Base-by-base conservation (phyloP, 2,888 invertebrate genomes). In the Halictus quadricinctus region DNA sequence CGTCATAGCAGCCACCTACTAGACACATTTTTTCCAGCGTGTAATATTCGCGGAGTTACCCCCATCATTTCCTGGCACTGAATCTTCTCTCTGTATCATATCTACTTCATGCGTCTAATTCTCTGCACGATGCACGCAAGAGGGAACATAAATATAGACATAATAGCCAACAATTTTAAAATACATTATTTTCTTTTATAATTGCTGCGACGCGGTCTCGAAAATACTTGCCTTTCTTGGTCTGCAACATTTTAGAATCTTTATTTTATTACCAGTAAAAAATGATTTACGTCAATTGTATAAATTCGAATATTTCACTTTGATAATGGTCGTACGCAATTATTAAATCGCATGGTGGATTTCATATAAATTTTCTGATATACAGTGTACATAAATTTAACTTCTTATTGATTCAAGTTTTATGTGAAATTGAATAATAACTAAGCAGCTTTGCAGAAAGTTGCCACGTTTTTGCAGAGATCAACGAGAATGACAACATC, bases 41-140 rank as follows among this genome's bases (percentile, higher is more conserved):
- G n/a, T 58, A 58, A 58, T 58, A 58, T 58, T 58, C 54, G n/a
- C n/a, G 54, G n/a, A n/a, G n/a, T 58, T 58, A n/a, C n/a, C n/a
- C 29, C 29, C 29, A 29, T 1, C 29, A n/a, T 58, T 58, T 58
- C n/a, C 54, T 58, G 54, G 54, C 54, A 58, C 54, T 2, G 54
- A n/a, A 58, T 58, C 54, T n/a, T 58, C 54, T 58, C 54, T 58
- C n/a, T 58, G n/a, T 58, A n/a, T n/a, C n/a, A n/a, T 58, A 7
- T n/a, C 54, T 7, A 58, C n/a, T n/a, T 58, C 10, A 58, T 3
- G n/a, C n/a, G n/a, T n/a, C 58, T 58, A 21, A 58, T n/a, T 58
- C n/a, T 58, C 58, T 10, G 10, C n/a, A 10, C 58, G n/a, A 58
- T n/a, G 58, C 58, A n/a, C 58, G 58, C n/a, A n/a, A 58, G 58